phyloP scores from a whole-genome alignment of 1,140 invertebrate genomes.

The Globodera rostochiensis region DNA sequence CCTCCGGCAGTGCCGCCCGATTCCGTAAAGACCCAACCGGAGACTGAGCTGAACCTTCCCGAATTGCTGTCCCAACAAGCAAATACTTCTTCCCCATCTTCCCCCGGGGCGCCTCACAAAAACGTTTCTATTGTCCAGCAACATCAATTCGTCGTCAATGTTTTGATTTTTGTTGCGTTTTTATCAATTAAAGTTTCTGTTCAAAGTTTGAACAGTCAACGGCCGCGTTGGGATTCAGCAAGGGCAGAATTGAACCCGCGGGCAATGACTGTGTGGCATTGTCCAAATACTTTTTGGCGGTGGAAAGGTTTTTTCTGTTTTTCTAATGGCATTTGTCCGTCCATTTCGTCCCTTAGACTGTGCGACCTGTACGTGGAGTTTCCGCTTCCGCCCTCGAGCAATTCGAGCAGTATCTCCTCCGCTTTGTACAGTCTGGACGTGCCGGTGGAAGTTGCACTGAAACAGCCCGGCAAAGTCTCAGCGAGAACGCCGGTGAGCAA shows the following conservation, averaged over 20 bases:
- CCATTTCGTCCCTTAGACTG: neutral
- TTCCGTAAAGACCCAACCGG: too few species aligned
- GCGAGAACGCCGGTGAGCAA: too few species aligned
- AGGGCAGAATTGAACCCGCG: neutral
- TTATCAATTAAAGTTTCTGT: too few species aligned
- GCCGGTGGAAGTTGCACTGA: slow-evolving; percentile 10
- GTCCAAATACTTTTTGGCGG: slow-evolving; percentile 4
- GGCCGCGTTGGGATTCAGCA: neutral
- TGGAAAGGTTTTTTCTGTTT: neutral
- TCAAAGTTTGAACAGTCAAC: neutral
- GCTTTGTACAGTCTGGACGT: neutral
- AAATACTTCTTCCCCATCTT: too few species aligned
- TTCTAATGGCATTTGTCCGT: neutral
- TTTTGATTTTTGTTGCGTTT: too few species aligned
- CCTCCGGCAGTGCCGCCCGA: too few species aligned
- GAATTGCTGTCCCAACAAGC: too few species aligned
- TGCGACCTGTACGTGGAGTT: slow-evolving; percentile 2
- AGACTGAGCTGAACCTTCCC: too few species aligned
- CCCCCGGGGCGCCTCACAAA: too few species aligned
- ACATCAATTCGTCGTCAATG: too few species aligned
- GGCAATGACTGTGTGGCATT: neutral
- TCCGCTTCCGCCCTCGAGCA: neutral
- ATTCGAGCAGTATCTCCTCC: neutral
- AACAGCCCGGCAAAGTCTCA: slow-evolving; percentile 10
- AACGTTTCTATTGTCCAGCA: too few species aligned